A percentile compares a stretch with the other conserved stretches of the same genome.
These are phyloP conservation scores for Apodemus agrarius DNA, from an alignment of 2,797 vertebrate genomes.

Conservation along the genomic window DNA sequence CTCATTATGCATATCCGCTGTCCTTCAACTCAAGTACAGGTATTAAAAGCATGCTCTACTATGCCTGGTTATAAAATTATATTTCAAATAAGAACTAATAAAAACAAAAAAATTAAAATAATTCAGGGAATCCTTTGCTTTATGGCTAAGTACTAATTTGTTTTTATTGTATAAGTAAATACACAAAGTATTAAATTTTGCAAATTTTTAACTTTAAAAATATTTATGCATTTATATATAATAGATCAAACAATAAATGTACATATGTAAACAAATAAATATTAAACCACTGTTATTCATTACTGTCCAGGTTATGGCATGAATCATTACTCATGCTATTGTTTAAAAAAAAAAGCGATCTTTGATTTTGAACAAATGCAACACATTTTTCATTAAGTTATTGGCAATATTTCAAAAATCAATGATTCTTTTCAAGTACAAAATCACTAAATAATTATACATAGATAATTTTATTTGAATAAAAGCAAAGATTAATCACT, in stretches of 20 bases:
- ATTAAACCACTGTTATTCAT: neutral
- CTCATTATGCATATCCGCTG: neutral
- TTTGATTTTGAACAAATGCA: neutral
- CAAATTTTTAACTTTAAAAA: neutral
- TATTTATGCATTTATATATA: neutral
- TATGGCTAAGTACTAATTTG: neutral
- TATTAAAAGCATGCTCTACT: neutral
- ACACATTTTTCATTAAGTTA: neutral
- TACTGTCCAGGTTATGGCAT: neutral
- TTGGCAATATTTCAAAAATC: neutral
- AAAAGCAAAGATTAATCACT: conserved; percentile 13
- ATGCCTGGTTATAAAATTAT: neutral
- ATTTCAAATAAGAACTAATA: conserved; percentile 34
- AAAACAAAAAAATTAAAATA: conserved; percentile 37
- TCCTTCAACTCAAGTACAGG: neutral
- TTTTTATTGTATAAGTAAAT: conserved; percentile 17
- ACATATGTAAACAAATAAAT: neutral
- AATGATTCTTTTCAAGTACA: conserved; percentile 9
- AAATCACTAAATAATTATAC: neutral
- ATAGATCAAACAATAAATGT: neutral
- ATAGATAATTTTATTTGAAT: neutral
- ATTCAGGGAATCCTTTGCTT: neutral
- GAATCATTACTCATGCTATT: neutral
- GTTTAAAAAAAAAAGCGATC: neutral
- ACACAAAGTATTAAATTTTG: neutral